These are phyloP conservation scores for Apoderus coryli DNA, from an alignment of 2,888 invertebrate species.

Conservation along the genomic window DNA sequence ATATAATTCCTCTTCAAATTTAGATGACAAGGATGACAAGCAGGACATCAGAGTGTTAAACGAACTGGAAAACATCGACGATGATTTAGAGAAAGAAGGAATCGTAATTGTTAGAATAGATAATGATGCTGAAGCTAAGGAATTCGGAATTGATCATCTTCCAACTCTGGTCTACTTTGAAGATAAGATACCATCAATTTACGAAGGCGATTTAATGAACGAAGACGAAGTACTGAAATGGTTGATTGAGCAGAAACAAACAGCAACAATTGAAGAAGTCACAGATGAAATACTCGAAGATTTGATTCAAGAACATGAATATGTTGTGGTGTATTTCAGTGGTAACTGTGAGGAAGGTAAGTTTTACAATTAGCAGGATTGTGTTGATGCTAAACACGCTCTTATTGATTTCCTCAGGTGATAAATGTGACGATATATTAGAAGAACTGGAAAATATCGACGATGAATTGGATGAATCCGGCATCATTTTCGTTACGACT, in stretches of 20 bases:
- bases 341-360: constrained; percentile 65
- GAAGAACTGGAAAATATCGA: constrained; percentile 83
- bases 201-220: constrained; percentile 82
- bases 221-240: constrained; percentile 85
- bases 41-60: constrained; percentile 77
- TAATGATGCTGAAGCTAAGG: constrained; percentile 79
- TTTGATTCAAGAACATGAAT: constrained; percentile 80
- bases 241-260: constrained; percentile 75
- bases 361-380: background rate
- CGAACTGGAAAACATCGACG: constrained; percentile 85
- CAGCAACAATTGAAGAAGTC: constrained; percentile 87
- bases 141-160: constrained; percentile 78
- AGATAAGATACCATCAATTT: constrained; percentile 79
- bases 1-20: constrained; percentile 20
- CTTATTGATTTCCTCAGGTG: constrained; percentile 37
- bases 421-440: constrained; percentile 72
- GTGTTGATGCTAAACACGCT: background rate
- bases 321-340: constrained; percentile 88
- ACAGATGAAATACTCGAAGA: constrained; percentile 79
- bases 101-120: constrained; percentile 84
- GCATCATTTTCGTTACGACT: constrained; percentile 86
- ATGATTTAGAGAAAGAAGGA: constrained; percentile 77
- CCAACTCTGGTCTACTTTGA: constrained; percentile 81
- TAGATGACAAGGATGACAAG: constrained; percentile 81
- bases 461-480: constrained; percentile 83